Evolutionary conservation across 1,140 invertebrate genomes (phyloP).

Genomic region (Doryteuthis pealeii): DNA sequence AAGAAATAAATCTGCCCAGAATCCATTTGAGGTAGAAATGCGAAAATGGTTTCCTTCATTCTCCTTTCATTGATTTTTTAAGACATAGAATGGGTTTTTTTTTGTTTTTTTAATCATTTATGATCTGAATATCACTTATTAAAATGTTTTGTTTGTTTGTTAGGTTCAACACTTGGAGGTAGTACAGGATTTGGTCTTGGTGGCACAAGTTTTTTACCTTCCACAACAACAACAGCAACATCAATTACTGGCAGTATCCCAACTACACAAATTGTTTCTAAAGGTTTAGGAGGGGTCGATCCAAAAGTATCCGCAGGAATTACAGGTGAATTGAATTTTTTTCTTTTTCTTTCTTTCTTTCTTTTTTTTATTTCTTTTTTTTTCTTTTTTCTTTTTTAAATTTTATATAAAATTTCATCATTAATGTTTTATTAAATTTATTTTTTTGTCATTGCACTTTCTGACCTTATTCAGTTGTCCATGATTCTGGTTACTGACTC

Average conservation of each 20-base stretch:
- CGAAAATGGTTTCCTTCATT: no score
- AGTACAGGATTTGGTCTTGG: not conserved
- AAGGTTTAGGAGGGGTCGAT: constrained; percentile 70
- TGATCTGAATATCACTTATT: no score
- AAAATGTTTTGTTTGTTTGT: not conserved
- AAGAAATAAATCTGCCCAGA: no score
- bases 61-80: no score
- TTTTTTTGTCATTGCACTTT: no score
- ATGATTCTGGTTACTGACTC: no score
- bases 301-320: constrained; percentile 59
- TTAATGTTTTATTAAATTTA: no score
- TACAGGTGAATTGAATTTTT: constrained; percentile 25
- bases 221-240: constrained; percentile 7
- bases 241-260: constrained; percentile 31
- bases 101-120: not conserved
- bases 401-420: no score
- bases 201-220: not conserved
- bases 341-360: not conserved
- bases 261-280: constrained; percentile 51
- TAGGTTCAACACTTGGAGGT: not conserved
- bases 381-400: constrained; percentile 15
- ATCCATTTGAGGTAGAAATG: no score
- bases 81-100: no score
- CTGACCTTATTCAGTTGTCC: no score
- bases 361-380: constrained; percentile 10